phyloP scores from a whole-genome alignment of 2,113 vertebrate genomes.

The Accipiter virgatus region DNA sequence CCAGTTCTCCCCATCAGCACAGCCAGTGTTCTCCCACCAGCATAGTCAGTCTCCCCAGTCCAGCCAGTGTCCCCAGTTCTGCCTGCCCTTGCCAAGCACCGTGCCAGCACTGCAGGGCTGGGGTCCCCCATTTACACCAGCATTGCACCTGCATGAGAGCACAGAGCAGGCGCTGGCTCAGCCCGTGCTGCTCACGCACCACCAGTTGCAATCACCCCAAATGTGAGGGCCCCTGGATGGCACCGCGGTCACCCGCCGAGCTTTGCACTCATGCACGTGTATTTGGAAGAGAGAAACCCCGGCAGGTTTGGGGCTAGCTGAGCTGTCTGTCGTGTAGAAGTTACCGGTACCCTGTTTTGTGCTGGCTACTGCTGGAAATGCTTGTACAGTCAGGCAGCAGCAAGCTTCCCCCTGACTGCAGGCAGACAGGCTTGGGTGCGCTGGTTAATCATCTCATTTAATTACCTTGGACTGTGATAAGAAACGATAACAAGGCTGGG shows the following conservation, averaged over 20 bases:
- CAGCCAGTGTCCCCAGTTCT: background rate
- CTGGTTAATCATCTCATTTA: constrained; percentile 26
- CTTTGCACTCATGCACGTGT: background rate
- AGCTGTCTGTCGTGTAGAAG: background rate
- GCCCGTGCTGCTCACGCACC: accelerated
- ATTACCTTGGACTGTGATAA: constrained; percentile 20
- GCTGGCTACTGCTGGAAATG: background rate
- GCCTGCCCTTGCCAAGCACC: accelerated
- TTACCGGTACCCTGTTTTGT: background rate
- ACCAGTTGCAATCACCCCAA: background rate
- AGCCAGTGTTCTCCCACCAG: background rate
- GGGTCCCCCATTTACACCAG: background rate
- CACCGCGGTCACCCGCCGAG: accelerated
- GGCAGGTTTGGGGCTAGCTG: background rate
- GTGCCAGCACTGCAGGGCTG: background rate
- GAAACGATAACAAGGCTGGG: background rate
- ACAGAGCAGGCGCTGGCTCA: background rate
- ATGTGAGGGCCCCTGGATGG: background rate
- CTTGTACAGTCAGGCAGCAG: background rate
- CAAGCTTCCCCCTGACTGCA: background rate
- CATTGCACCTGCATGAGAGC: accelerated
- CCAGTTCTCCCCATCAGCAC: background rate
- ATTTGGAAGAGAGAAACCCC: background rate
- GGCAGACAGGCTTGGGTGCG: background rate
- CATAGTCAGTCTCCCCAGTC: background rate